These are phyloP conservation scores for Drosophila ercepeae DNA, from an alignment of 1,140 invertebrate genomes.

Conservation along the genomic window DNA sequence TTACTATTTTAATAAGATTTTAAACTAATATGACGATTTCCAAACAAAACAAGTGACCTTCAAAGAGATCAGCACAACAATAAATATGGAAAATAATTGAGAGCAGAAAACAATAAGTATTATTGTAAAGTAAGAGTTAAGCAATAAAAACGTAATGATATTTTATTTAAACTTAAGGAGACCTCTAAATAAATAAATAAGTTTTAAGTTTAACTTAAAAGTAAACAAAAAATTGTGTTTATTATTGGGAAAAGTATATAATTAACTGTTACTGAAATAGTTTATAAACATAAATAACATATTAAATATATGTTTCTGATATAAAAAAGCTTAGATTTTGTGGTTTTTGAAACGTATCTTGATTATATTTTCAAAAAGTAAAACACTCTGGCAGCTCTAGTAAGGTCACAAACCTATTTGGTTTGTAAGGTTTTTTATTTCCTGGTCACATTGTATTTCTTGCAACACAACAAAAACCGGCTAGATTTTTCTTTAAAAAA, in stretches of 20 bases:
- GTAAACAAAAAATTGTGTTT: background rate
- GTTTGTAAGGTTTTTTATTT: background rate
- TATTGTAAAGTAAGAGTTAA: conserved; percentile 29
- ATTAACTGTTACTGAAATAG: too few species aligned
- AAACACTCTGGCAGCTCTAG: background rate
- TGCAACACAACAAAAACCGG: conserved; percentile 39
- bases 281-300: too few species aligned
- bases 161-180: conserved; percentile 25
- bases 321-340: too few species aligned
- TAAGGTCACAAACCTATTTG: background rate
- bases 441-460: background rate
- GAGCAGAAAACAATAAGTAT: conserved; percentile 23
- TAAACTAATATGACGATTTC: conserved; percentile 22
- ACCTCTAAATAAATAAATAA: conserved; percentile 15
- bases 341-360: background rate
- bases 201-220: conserved; percentile 6
- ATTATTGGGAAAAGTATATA: background rate
- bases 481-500: conserved; percentile 30
- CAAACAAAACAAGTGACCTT: conserved; percentile 38
- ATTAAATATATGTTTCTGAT: too few species aligned
- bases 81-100: conserved; percentile 1
- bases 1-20: conserved; percentile 33
- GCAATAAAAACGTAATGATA: conserved; percentile 8
- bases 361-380: background rate
- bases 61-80: conserved; percentile 20